A percentile compares a stretch with the other conserved stretches of the same genome.
Conservation (phyloP, 1,140 invertebrate species). For the Neoseiulus cucumeris region DNA sequence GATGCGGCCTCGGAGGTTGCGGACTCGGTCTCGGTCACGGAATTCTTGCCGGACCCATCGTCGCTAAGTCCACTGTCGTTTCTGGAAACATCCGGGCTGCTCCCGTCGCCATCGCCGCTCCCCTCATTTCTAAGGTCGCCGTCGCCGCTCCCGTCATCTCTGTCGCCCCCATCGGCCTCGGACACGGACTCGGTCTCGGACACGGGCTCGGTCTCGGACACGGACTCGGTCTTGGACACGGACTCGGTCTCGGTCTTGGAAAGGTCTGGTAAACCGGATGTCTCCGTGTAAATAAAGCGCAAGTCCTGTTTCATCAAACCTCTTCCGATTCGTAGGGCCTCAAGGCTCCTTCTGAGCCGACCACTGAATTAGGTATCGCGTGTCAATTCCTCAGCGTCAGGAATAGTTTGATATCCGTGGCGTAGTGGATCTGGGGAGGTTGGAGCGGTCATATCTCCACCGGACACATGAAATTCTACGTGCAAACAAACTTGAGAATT, state of each 20-base stretch:
- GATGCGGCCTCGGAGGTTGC: background rate
- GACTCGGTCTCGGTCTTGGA: background rate
- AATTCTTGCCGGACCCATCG: background rate
- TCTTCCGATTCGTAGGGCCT: too few species aligned
- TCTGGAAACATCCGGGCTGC: background rate
- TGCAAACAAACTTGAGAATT: too few species aligned
- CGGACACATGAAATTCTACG: too few species aligned
- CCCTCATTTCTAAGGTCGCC: background rate
- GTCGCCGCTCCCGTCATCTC: background rate
- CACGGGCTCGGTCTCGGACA: background rate
- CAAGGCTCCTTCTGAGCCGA: too few species aligned
- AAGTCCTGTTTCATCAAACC: too few species aligned
- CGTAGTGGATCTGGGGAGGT: too few species aligned
- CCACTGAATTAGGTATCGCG: too few species aligned
- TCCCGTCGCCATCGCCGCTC: background rate
- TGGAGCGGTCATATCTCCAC: too few species aligned
- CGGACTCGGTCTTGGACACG: background rate
- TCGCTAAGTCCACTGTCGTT: background rate
- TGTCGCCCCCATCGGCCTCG: background rate
- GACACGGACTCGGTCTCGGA: background rate
- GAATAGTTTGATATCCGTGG: too few species aligned
- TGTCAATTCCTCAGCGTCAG: too few species aligned
- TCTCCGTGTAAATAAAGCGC: too few species aligned
- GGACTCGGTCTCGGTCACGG: background rate
- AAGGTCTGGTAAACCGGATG: background rate